Evolutionary conservation across 2,888 invertebrate genomes (phyloP), one percentile per base, ranked within the genome.

Genomic region (Lacanobia wlatinum): DNA sequence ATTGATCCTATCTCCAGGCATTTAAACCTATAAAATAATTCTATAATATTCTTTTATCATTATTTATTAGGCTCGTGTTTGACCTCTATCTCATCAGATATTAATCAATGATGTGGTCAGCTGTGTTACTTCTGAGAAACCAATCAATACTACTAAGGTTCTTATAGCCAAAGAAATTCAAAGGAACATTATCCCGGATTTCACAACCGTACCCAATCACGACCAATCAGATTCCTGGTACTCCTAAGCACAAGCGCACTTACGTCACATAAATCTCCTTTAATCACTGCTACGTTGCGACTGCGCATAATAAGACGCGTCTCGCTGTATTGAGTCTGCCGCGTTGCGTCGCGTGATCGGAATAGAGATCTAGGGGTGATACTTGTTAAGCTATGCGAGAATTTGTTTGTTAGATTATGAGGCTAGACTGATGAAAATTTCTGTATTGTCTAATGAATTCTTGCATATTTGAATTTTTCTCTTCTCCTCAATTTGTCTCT

Each of bases 251-350:
- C 53, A 14, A 34, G 60, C 38, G 9, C 40, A 62, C 82, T 82
- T 61, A 59, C 50, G 64, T 53, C 67, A 72, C 65, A 56, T 72
- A 72, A 79, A 79, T 79, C 61, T 84, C 72, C 70, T 63, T 68
- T 79, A 79, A 84, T 74, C 79, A 64, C 66, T 62, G 73, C 77
- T 48, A 50, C 63, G 76, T 82, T 73, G 67, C 62, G 70, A 58
- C 65, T 68, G 65, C 72, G 76, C 80, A 78, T 87, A 87, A 84
- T 83, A 78, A 84, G 82, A 81, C 70, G 80, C 58, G 80, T 75
- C 79, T 76, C 58, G 70, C 43, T 77, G 72, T 80, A 83, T 84
- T 75, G 84, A 81, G 84, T 75, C 77, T 74, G 60, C 65, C 65
- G 74, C 76, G 56, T 46, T 59, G 28, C 55, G 21, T 56, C 72